phyloP scores from a whole-genome alignment of 2,797 vertebrate genomes.

The Clamator glandarius region DNA sequence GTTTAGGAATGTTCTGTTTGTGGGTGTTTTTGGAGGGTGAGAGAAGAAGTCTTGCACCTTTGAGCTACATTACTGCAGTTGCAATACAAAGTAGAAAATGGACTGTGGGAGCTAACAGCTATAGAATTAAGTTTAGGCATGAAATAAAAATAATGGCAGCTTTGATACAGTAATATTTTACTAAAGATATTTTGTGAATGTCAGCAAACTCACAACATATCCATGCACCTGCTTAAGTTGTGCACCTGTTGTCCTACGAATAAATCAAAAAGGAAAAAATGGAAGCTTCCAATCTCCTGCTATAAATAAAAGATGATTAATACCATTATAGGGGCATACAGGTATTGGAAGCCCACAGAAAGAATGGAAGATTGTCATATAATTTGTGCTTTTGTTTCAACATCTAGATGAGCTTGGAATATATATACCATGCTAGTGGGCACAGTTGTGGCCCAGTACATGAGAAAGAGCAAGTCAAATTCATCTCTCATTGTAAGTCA shows the following conservation, averaged over 20 bases:
- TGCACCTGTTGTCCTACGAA: constrained; percentile 49
- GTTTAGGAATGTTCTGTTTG: constrained; percentile 23
- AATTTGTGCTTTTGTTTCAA: constrained; percentile 47
- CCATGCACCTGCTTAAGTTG: neutral
- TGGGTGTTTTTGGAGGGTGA: neutral
- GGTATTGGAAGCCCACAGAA: constrained; percentile 31
- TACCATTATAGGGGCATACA: constrained; percentile 52
- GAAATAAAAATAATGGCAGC: constrained; percentile 53
- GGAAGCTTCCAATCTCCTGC: constrained; percentile 9
- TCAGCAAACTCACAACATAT: constrained; percentile 47
- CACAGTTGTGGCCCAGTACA: constrained; percentile 45
- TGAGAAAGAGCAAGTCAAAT: constrained; percentile 38
- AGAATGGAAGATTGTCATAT: constrained; percentile 59
- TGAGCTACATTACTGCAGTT: constrained; percentile 17
- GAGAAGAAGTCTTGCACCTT: constrained; percentile 28
- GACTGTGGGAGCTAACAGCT: constrained; percentile 42
- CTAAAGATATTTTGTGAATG: constrained; percentile 43
- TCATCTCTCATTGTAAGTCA: constrained; percentile 36
- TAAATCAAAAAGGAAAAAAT: constrained; percentile 19
- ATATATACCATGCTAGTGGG: constrained; percentile 12
- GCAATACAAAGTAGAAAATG: constrained; percentile 42
- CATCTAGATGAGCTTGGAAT: constrained; percentile 46
- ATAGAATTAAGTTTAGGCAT: constrained; percentile 55
- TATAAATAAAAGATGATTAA: constrained; percentile 57
- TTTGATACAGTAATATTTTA: constrained; percentile 55